phyloP scores from a whole-genome alignment of 92 coral and sea anemone species.

The Nematostella vectensis region DNA sequence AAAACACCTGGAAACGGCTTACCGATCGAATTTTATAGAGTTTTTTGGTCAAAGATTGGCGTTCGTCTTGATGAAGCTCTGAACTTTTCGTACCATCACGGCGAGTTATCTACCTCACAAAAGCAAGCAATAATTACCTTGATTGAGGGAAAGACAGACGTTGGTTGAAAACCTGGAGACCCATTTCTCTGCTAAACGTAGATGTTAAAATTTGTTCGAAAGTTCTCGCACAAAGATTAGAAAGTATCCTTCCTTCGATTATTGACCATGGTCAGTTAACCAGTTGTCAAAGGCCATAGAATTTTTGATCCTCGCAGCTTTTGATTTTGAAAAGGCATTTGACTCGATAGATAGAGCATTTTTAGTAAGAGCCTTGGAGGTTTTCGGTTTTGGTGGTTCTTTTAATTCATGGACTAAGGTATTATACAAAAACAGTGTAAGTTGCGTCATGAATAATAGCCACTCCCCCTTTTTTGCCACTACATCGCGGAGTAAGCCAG shows the following conservation, averaged over 20 bases:
- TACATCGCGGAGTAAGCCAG: neutral
- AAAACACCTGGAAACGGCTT: no score
- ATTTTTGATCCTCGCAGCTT: neutral
- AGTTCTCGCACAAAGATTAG: neutral
- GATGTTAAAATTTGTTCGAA: neutral
- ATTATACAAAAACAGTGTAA: neutral
- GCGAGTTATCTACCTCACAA: no score
- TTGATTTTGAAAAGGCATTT: neutral
- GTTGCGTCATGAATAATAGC: neutral
- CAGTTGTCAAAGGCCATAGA: no score
- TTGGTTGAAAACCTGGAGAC: no score
- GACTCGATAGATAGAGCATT: neutral
- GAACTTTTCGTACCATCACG: no score
- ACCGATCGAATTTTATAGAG: no score
- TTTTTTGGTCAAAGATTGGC: no score
- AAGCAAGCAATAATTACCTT: no score
- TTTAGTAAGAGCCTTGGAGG: neutral
- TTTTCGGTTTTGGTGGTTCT: neutral
- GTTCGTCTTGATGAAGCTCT: no score
- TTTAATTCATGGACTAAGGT: neutral
- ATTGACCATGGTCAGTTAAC: neutral
- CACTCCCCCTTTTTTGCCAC: neutral
- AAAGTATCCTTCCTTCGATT: neutral
- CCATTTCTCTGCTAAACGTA: no score
- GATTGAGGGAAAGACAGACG: no score